Base-by-base conservation (phyloP, 2,113 vertebrate genomes). In the Gallinago jamesoni region DNA sequence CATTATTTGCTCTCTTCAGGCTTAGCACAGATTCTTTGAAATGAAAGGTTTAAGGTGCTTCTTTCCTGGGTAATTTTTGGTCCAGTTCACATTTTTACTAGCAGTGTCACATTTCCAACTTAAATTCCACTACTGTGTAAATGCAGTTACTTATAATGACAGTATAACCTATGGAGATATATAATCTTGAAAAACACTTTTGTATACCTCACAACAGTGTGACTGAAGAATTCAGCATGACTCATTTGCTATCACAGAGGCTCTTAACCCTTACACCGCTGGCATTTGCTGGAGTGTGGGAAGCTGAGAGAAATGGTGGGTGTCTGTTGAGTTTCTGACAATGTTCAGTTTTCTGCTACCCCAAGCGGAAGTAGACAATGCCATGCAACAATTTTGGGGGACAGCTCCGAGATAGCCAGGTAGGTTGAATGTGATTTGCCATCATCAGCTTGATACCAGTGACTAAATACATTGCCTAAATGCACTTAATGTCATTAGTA, bases 31-130 rank as follows among this genome's bases (percentile, higher is more conserved):
- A 95, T 98, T 96, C 94, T 97, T 96, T 87, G 84, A 96, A 97
- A 98, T 97, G 89, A 96, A 97, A 97, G 90, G 79, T 96, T 96
- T 84, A 95, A 93, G 95, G 87, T 97, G 90, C 89, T 97, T 97
- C 94, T 93, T 98, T 94, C 50, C 90, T 84, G 78, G 67, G 63
- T 92, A 93, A 97, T 97, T 96, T 97, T 97, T 85, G 81, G 95
- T 97, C 86, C 93, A 74, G 88, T 89, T 92, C 68, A 22, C 37
- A 72, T 88, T 97, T 96, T 97, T 94, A 60, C 89, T 94, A 78
- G 69, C 90, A 95, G 91, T 95, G 92, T 96, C 91, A 79, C 52
- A 80, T 90, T 94, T 91, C 59, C 64, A 66, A 59, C 88, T 94
- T 89, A 94, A 89, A 78, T 93, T 93, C 74, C 77, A 87, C 77